phyloP scores from a whole-genome alignment of 2,888 invertebrate genomes.

The Rosalia funebris region DNA sequence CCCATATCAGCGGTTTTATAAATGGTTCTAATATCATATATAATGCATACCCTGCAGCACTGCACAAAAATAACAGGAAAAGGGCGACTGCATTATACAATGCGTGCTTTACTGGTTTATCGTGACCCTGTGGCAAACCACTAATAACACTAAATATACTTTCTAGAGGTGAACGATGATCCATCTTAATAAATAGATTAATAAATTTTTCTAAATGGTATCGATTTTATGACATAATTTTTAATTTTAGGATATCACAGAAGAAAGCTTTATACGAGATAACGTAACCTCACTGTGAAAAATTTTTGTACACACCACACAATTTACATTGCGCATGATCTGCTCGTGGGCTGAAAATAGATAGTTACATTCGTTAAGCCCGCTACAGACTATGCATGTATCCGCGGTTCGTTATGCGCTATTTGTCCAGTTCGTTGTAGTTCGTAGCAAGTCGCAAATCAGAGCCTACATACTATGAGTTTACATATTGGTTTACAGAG shows the following conservation, averaged over 20 bases:
- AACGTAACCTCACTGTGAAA: too few relatives aligned
- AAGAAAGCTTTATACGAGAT: too few relatives aligned
- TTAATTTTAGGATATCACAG: slow-evolving; percentile 32
- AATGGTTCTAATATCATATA: slow-evolving; percentile 91
- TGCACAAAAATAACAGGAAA: slow-evolving; percentile 75
- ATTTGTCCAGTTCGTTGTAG: too few relatives aligned
- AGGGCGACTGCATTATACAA: slow-evolving; percentile 89
- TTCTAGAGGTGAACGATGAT: slow-evolving; percentile 70
- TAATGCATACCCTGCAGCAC: slow-evolving; percentile 78
- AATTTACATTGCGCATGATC: too few relatives aligned
- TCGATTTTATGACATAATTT: slow-evolving; percentile 30
- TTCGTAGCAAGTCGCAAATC: too few relatives aligned
- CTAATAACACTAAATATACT: slow-evolving; percentile 76
- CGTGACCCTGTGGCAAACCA: slow-evolving; percentile 79
- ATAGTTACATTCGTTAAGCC: too few relatives aligned
- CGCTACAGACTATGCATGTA: too few relatives aligned
- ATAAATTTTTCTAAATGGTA: not conserved
- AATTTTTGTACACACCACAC: too few relatives aligned
- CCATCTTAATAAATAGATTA: slow-evolving; percentile 52
- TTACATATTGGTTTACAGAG: too few relatives aligned
- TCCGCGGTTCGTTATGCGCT: too few relatives aligned
- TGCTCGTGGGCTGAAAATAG: too few relatives aligned
- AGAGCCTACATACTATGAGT: too few relatives aligned
- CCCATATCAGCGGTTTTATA: slow-evolving; percentile 94
- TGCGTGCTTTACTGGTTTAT: slow-evolving; percentile 92